Percentiles rank a stretch among this genome's conserved stretches.
Conservation (phyloP, 2,888 invertebrate genomes). For the Ochropleura plecta region DNA sequence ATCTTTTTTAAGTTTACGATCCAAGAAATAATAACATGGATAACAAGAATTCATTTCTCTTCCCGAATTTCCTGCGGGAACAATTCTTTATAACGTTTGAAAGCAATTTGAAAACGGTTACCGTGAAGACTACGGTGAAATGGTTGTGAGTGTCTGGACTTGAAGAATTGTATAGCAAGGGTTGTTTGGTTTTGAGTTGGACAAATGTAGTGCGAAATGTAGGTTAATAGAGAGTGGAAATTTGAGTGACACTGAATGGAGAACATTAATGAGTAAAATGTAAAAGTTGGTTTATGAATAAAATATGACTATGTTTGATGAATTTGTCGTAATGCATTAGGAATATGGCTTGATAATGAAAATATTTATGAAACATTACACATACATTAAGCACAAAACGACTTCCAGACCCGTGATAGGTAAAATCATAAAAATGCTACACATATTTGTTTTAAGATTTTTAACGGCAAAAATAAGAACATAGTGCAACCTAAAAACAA, state of each 20-base stretch:
- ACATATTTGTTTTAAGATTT: neutral
- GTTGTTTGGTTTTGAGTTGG: neutral
- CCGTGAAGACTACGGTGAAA: slow-evolving; percentile 6
- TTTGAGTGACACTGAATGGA: neutral
- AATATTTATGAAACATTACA: neutral
- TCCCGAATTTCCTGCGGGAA: slow-evolving; percentile 51
- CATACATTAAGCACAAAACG: neutral
- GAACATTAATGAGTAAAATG: neutral
- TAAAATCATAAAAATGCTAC: neutral
- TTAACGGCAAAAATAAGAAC: no score
- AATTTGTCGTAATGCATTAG: neutral
- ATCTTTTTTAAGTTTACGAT: slow-evolving; percentile 50
- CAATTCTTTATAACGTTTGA: slow-evolving; percentile 54
- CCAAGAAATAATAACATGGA: slow-evolving; percentile 32
- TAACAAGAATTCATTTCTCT: slow-evolving; percentile 26
- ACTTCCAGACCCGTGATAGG: neutral
- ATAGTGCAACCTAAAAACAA: no score
- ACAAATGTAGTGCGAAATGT: neutral
- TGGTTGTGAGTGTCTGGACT: neutral
- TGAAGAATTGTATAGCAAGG: neutral
- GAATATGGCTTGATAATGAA: neutral
- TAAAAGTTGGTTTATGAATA: neutral
- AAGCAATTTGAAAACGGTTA: slow-evolving; percentile 60
- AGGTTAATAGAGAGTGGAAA: neutral
- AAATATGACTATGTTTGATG: neutral